phyloP scores from a whole-genome alignment of 2,113 vertebrate species.

The Corvus cornix region DNA sequence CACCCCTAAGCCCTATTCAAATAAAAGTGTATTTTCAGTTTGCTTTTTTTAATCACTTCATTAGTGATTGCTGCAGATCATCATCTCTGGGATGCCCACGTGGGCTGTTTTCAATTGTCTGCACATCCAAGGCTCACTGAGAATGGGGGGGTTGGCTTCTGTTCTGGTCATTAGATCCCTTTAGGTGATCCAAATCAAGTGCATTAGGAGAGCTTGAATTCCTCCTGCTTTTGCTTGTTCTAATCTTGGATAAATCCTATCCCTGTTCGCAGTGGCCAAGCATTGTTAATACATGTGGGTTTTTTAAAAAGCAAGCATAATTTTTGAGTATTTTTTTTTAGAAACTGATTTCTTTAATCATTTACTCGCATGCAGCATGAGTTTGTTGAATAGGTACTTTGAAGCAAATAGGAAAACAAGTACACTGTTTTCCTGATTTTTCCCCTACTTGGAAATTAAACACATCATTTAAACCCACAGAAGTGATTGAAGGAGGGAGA shows the following conservation, averaged over 20 bases:
- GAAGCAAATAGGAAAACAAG: not conserved
- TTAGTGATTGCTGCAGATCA: not conserved
- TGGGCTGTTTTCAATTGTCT: not conserved
- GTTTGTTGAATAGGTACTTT: not conserved
- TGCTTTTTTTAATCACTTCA: not conserved
- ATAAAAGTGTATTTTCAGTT: not conserved
- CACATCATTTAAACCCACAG: not conserved
- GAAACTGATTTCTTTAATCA: not conserved
- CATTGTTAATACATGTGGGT: not conserved
- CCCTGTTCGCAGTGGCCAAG: not conserved
- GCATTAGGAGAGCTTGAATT: not conserved
- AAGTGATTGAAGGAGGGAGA: not conserved
- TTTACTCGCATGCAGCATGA: not conserved
- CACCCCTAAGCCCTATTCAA: not conserved
- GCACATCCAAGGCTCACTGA: not conserved
- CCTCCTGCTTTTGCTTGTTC: not conserved
- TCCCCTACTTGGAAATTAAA: not conserved
- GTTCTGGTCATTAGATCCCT: not conserved
- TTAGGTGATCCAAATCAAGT: not conserved
- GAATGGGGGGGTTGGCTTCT: rapidly evolving
- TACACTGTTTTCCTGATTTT: not conserved
- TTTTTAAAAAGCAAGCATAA: not conserved
- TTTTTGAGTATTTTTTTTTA: not conserved
- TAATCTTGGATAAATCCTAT: not conserved
- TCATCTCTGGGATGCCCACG: rapidly evolving